These are phyloP conservation scores for Atopsyche davidsoni DNA, from an alignment of 1,140 invertebrate species.

Conservation along the genomic window DNA sequence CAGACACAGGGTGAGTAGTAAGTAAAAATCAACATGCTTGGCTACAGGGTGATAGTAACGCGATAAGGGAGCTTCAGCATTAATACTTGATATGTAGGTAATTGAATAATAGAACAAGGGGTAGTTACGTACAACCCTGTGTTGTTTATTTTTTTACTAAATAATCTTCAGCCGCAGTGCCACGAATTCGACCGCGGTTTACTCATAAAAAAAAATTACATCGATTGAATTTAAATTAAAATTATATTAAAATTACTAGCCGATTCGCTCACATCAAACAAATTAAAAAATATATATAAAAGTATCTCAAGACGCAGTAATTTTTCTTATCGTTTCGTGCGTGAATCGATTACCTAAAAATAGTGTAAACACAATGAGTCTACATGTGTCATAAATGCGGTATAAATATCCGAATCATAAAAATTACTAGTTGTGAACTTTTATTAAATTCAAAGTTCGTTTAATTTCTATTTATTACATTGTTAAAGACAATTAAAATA, in stretches of 20 bases:
- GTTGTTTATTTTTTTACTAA: too few relatives aligned
- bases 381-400: too few relatives aligned
- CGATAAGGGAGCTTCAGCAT: constrained; percentile 10
- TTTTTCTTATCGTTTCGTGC: not conserved
- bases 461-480: not conserved
- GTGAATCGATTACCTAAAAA: too few relatives aligned
- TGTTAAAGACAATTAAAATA: not conserved
- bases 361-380: too few relatives aligned
- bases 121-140: too few relatives aligned
- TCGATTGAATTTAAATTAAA: too few relatives aligned
- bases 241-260: not conserved
- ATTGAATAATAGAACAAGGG: constrained; percentile 19
- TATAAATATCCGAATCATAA: too few relatives aligned
- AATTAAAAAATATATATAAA: constrained; percentile 2
- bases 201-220: too few relatives aligned
- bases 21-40: constrained; percentile 17
- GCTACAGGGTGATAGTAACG: constrained; percentile 9
- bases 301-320: not conserved
- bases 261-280: not conserved
- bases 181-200: too few relatives aligned
- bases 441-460: not conserved
- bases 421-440: too few relatives aligned
- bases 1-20: too few relatives aligned
- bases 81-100: constrained; percentile 22
- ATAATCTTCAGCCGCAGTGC: too few relatives aligned